Evolutionary conservation across 37 sponge, comb jelly and placozoan genomes (phyloP), one percentile per base, ranked within the genome.

Genomic region (Hormiphora californensis): DNA sequence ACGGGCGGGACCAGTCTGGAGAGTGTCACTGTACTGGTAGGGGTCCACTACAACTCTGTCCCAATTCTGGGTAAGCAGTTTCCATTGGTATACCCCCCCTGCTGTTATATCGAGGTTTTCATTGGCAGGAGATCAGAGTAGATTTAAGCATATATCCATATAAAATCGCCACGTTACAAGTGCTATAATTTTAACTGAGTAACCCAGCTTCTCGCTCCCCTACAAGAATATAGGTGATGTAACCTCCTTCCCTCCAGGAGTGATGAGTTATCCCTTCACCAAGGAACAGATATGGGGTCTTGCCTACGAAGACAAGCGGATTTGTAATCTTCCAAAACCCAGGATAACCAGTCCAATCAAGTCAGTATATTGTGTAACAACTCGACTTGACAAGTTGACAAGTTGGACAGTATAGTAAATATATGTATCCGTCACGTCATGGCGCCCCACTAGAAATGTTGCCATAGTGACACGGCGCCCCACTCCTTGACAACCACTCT

Each of bases 211-310:
- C n/a, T n/a, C n/a, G n/a, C n/a, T n/a, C n/a, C n/a, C n/a, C n/a
- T n/a, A n/a, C n/a, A n/a, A n/a, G n/a, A n/a, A n/a, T n/a, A n/a
- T n/a, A n/a, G n/a, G n/a, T n/a, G n/a, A n/a, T n/a, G n/a, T n/a
- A n/a, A n/a, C n/a, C n/a, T n/a, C n/a, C 15, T 49, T 49, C 53
- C 15, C 53, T 49, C 27, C 67, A 65, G 67, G 67, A 31, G 67
- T 65, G 37, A 33, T 65, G 37, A 65, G 38, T 3, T 65, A 65
- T 32, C 67, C 67, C 38, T 65, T 65, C 37, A 28, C 67, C 7
- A 65, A 65, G 35, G 38, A 33, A 2, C 67, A 65, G 37, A 33
- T 65, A 36, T 65, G 67, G 67, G 67, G 67, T 28, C 19, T 65
- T 33, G 32, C 38, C 28, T 65, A 32, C 37, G 34, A 2, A 33